Base-by-base conservation (phyloP, 2,797 vertebrate genomes). In the Fistularia commersonii region DNA sequence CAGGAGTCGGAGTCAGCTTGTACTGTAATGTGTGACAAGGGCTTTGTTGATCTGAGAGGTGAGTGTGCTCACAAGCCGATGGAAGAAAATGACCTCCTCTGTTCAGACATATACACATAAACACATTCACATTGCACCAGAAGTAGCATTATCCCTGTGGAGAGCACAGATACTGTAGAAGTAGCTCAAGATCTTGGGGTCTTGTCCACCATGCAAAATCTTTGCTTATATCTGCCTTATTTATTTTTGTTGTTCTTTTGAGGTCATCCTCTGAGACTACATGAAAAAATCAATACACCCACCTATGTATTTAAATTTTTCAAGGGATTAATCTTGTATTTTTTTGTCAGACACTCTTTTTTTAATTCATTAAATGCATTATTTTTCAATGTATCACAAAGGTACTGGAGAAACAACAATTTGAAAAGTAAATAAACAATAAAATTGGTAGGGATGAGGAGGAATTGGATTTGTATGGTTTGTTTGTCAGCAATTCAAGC, bases 21-120 rank as follows among this genome's bases (percentile, higher is more conserved):
- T 77, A 79, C 61, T 63, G 63, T 73, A 73, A 72, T 65, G 52
- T 77, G 68, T 40, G 64, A 74, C 52, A 45, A 31, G 50, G 32
- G 51, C 71, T 82, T 74, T 79, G 74, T 79, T 79, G 68, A 82
- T 84, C 69, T 76, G 64, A 80, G 74, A 60, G 42, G 41, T 48
- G 51, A 55, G 63, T 8, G 31, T 7, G 42, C 45, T 60, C 23
- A 11, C 45, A 48, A 41, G 67, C 54, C 64, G 66, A 75, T 57
- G 65, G 60, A n/a, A 54, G 58, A 59, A 47, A 65, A 53, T 63
- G 37, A 59, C 49, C 36, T 35, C 41, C 12, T 51, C 43, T 52
- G 48, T 36, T 50, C 38, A 5, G 10, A 51, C 23, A 15, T 34
- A 39, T 37, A 34, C 51, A 8, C 57, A 57, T 38, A 51, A 36